Evolutionary conservation across 1,140 invertebrate species (phyloP).

Genomic region (Temnothorax curvispinosus): DNA sequence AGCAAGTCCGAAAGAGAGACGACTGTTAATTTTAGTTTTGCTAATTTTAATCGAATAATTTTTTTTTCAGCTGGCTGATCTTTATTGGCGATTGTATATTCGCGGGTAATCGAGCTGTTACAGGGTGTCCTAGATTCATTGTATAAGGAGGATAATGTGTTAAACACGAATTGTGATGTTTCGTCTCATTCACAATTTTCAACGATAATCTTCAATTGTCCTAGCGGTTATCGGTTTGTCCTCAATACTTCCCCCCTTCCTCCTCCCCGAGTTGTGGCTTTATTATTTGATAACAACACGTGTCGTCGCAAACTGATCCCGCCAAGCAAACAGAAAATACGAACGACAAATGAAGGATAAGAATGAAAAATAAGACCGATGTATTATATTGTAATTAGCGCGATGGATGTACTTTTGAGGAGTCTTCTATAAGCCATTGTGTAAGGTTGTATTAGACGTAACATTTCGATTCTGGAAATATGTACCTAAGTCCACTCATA

Average conservation of each 20-base stretch:
- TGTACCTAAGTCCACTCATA: conserved; percentile 69
- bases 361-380: conserved; percentile 68
- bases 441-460: conserved; percentile 76
- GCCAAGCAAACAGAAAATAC: neutral
- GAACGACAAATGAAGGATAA: neutral
- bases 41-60: neutral
- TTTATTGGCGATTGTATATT: conserved; percentile 33
- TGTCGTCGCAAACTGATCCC: conserved; percentile 31
- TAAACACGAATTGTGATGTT: neutral
- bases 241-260: neutral
- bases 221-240: neutral
- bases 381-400: conserved; percentile 85
- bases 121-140: conserved; percentile 10
- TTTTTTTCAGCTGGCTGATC: conserved; percentile 28
- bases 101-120: neutral
- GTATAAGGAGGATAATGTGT: too few species aligned
- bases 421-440: conserved; percentile 76
- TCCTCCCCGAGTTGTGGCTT: neutral
- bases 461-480: conserved; percentile 74
- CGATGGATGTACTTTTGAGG: conserved; percentile 77
- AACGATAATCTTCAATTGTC: conserved; percentile 3
- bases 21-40: neutral
- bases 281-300: conserved; percentile 11
- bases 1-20: neutral
- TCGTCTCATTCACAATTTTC: neutral